Base-by-base conservation (phyloP, 30 jellyfish, hydroid and myxozoan genomes). In the Sanderia malayensis region DNA sequence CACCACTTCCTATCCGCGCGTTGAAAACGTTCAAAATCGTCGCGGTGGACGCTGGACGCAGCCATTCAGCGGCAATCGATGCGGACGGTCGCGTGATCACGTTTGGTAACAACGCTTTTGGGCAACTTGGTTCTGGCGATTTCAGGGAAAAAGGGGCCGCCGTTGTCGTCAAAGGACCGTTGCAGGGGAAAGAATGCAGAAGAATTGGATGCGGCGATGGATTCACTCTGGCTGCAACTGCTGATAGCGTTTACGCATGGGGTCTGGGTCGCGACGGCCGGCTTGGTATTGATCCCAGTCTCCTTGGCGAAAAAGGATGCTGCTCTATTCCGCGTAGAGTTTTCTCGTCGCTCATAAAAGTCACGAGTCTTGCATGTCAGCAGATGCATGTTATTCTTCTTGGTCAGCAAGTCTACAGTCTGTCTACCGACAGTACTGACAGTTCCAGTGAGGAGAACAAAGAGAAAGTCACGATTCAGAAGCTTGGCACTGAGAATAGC, bases 51-150 rank as follows among this genome's bases (percentile, higher is more conserved):
- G 82, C 97, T 0, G 97, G 97, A 0, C 76, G 78, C 30, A 72
- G 86, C 57, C 97, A 89, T 31, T 81, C 97, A 15, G 97, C 97
- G 4, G 95, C 94, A 29, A 81, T 82, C 28, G 97, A 89, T 61
- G 83, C 27, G 33, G 69, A 65, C 61, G 95, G 97, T 11, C 89
- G 97, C 15, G 83, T 89, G 30, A 30, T 89, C 22, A 89, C 97
- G 23, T 89, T 89, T 82, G 97, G 97, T 0, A 52, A 73, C 63
- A 89, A 89, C 59, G 61, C 24, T 58, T 77, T 55, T 58, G 97
- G 97, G 19, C 97, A 89, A 58, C 83, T 89, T 0, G 97, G 97
- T 18, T 85, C 49, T 19, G 95, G 97, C 4, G 95, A 89, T 57
- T 67, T 69, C 74, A 82, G 82, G 52, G 80, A 82, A 62, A 74